phyloP scores from a whole-genome alignment of 2,113 vertebrate species.

The Anguilla rostrata region DNA sequence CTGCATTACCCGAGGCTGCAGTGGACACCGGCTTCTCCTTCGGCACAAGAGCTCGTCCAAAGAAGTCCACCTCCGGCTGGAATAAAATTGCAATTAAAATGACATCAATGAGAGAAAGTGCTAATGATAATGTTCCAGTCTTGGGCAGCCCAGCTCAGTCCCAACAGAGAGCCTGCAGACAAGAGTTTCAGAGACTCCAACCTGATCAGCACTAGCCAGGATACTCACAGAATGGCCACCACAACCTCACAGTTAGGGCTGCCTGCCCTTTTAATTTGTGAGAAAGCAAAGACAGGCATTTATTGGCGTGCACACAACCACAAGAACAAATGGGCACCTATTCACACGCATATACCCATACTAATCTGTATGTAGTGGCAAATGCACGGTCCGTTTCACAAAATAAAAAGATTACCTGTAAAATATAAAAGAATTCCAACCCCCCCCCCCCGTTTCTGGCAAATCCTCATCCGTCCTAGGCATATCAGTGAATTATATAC shows the following conservation, averaged over 20 bases:
- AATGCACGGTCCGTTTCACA: background rate
- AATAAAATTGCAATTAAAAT: conserved; percentile 5
- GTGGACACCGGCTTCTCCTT: background rate
- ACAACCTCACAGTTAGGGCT: background rate
- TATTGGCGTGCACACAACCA: background rate
- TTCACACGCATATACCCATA: background rate
- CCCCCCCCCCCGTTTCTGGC: no score
- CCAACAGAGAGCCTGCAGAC: background rate
- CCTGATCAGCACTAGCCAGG: background rate
- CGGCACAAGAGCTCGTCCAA: background rate
- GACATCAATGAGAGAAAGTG: background rate
- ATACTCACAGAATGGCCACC: background rate
- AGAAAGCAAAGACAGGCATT: background rate
- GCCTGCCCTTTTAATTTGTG: background rate
- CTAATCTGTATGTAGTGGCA: background rate
- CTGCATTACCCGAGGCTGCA: conserved; percentile 16
- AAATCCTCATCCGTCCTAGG: background rate
- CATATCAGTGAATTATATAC: no score
- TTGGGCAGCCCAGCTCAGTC: background rate
- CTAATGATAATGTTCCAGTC: background rate
- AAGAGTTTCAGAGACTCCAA: background rate
- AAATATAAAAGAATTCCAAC: background rate
- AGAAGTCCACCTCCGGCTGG: background rate
- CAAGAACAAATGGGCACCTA: background rate
- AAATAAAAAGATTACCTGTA: background rate